These are phyloP conservation scores for Rattus norvegicus DNA, from an alignment of 2,113 vertebrate genomes.

Conservation along the genomic window DNA sequence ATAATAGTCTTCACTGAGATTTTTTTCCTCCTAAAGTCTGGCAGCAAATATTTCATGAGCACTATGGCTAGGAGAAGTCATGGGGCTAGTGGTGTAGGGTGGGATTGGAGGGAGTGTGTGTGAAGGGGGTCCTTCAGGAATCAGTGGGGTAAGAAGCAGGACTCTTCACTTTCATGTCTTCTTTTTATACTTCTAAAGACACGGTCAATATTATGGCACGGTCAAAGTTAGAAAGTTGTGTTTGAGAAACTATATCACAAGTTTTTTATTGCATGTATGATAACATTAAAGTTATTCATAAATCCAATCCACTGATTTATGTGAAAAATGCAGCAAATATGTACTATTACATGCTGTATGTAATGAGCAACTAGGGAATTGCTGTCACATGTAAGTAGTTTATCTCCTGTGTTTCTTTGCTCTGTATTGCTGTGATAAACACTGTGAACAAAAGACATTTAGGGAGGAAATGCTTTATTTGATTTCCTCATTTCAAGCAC, in stretches of 20 bases:
- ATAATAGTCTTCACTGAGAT: not conserved
- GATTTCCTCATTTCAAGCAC: not conserved
- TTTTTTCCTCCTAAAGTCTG: not conserved
- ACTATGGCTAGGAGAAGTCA: slow-evolving; percentile 10
- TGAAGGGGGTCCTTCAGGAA: not conserved
- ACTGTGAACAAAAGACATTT: not conserved
- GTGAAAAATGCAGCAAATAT: not conserved
- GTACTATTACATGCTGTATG: not conserved
- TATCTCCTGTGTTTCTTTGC: not conserved
- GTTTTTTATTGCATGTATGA: not conserved
- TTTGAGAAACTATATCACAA: not conserved
- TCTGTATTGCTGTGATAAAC: not conserved
- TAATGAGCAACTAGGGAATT: not conserved
- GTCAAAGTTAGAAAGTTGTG: not conserved
- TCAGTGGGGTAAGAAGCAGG: not conserved
- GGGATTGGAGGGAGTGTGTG: too few species aligned
- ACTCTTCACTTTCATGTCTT: not conserved
- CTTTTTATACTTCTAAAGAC: not conserved
- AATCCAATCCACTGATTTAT: not conserved
- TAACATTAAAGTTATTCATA: not conserved
- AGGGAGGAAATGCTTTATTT: not conserved
- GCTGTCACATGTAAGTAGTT: too few species aligned
- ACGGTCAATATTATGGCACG: not conserved
- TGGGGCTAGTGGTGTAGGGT: too few species aligned
- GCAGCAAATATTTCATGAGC: not conserved